A percentile compares a stretch with the other conserved stretches of the same genome.
Evolutionary conservation across 2,113 vertebrate species (phyloP).

Genomic region (Tricholaema leucomelas): DNA sequence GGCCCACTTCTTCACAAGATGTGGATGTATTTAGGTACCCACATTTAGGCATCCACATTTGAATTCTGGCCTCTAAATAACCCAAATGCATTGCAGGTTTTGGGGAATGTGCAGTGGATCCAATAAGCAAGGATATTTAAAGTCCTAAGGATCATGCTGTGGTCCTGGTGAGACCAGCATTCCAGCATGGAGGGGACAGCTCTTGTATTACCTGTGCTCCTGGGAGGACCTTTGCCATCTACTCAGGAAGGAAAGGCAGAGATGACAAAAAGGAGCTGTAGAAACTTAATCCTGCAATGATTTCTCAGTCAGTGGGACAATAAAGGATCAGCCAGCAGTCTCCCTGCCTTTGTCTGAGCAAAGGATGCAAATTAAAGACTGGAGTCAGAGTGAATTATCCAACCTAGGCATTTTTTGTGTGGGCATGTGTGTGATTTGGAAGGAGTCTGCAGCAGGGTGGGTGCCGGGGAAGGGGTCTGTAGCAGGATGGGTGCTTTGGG

Average conservation of each 20-base stretch:
- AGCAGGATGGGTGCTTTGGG: no score
- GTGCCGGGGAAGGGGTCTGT: no score
- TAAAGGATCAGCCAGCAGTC: neutral
- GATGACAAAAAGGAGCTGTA: neutral
- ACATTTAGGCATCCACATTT: neutral
- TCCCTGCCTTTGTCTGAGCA: neutral
- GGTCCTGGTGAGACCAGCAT: neutral
- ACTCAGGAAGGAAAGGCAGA: neutral
- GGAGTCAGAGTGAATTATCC: neutral
- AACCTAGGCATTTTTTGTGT: neutral
- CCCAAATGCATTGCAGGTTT: neutral
- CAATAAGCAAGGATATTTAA: neutral
- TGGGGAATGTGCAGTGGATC: neutral
- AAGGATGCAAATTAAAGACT: neutral
- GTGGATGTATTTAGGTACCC: slow-evolving; percentile 1
- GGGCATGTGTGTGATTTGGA: neutral
- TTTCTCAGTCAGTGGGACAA: neutral
- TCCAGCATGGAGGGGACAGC: neutral
- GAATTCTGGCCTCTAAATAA: slow-evolving; percentile 15
- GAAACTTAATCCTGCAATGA: neutral
- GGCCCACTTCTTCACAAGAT: slow-evolving; percentile 56
- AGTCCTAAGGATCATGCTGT: neutral
- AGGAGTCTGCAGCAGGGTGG: neutral
- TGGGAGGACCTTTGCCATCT: neutral
- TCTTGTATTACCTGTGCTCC: neutral